Base-by-base conservation (phyloP, 2,797 vertebrate genomes). In the Micromesistius poutassou region DNA sequence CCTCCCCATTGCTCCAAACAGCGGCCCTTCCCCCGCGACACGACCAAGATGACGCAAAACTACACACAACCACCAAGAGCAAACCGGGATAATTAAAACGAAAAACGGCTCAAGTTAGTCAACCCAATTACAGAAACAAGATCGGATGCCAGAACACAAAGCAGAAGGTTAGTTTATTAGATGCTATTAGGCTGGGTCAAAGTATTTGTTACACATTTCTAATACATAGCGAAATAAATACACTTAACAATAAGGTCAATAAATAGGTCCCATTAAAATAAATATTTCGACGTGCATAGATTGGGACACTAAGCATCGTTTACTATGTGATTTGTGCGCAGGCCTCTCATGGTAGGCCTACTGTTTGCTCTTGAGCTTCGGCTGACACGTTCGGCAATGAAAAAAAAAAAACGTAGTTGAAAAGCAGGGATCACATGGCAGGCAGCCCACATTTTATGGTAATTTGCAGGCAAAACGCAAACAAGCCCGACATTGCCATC, bases 1-100 rank as follows among this genome's bases (percentile, higher is more conserved):
- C 77, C 79, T 80, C 76, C 76, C 84, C 80, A 86, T 83, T 85
- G 74, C 81, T 77, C 19, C 74, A 75, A 55, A 28, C 79, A 74
- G 74, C 72, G 25, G 9, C 74, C 86, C 85, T 77, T 76, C 85
- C 85, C 85, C 84, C 13, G 25, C 73, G 28, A 25, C 10, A 40
- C 35, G 7, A n/a, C 72, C 33, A 72, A n/a, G 30, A 22, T 9
- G 50, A 16, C 50, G n/a, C 50, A 16, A 62, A n/a, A 62, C 16
- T 13, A 7, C 6, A 28, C 6, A 28, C 35, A 9, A n/a, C 72
- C 33, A 30, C 25, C 8, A 13, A 30, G 30, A 31, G 28, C 30
- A 30, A 71, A 71, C 28, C 68, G 8, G 30, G 30, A 19, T 31
- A 13, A 71, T 71, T 31, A 31, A 71, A 31, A 31, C 28, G 7